These are phyloP conservation scores for Caenorhabditis sulstoni DNA, from an alignment of 2,888 invertebrate genomes.

Conservation along the genomic window DNA sequence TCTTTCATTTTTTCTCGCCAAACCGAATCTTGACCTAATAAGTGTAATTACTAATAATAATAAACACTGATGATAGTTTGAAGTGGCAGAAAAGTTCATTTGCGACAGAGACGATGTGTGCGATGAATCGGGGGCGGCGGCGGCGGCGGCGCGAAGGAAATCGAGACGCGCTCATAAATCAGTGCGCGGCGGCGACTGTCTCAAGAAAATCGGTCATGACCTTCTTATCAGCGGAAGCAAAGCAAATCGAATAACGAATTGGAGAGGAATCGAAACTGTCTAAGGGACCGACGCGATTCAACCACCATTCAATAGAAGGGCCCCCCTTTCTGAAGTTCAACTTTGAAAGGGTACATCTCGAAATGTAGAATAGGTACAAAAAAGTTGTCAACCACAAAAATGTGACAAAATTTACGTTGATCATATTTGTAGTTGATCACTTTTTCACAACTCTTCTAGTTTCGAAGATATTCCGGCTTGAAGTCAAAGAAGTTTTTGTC, in stretches of 20 bases:
- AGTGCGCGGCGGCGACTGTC: slow-evolving; percentile 6
- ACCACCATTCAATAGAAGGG: too few species aligned
- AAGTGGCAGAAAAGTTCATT: slow-evolving; percentile 14
- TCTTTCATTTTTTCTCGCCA: slow-evolving; percentile 4
- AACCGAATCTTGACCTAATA: slow-evolving; percentile 33
- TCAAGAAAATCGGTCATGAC: slow-evolving; percentile 50
- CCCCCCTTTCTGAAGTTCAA: too few species aligned
- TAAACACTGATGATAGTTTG: not conserved
- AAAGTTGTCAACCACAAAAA: too few species aligned
- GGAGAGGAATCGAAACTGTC: not conserved
- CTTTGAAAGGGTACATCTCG: too few species aligned
- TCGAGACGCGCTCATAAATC: slow-evolving; percentile 38
- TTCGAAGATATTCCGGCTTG: too few species aligned
- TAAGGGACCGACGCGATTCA: too few species aligned
- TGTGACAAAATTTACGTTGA: too few species aligned
- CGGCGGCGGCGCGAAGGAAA: slow-evolving; percentile 23
- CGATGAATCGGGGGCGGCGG: slow-evolving; percentile 21
- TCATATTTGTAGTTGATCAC: too few species aligned
- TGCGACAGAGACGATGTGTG: not conserved
- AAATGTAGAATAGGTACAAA: too few species aligned
- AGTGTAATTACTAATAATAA: slow-evolving; percentile 52
- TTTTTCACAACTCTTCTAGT: too few species aligned
- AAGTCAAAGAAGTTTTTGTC: too few species aligned
- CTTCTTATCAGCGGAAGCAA: slow-evolving; percentile 37
- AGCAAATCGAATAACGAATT: slow-evolving; percentile 1